Conservation (phyloP, 2,888 invertebrate genomes). For the Eupithecia subfuscata region DNA sequence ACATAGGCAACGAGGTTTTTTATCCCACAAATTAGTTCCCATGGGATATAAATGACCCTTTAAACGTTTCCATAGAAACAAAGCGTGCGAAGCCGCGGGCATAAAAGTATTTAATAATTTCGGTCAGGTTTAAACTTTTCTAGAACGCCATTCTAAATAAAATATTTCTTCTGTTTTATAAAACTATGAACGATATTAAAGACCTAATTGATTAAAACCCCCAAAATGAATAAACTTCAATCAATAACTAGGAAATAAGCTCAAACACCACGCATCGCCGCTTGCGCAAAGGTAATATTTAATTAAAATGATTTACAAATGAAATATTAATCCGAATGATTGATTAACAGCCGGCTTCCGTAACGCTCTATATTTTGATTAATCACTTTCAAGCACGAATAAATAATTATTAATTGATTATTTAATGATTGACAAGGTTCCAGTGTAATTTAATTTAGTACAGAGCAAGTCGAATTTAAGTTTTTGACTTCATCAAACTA, state of each 20-base stretch:
- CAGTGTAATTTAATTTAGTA: constrained; percentile 17
- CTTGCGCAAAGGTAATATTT: constrained; percentile 19
- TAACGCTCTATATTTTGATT: constrained; percentile 73
- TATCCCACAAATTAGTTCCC: too few species aligned
- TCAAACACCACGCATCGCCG: background rate
- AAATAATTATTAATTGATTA: constrained; percentile 49
- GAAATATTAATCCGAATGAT: constrained; percentile 34
- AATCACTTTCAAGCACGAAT: constrained; percentile 60
- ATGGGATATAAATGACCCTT: too few species aligned
- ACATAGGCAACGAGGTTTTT: too few species aligned
- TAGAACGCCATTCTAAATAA: background rate
- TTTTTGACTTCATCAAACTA: background rate
- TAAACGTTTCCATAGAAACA: too few species aligned
- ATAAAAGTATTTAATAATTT: background rate
- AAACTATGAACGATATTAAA: background rate
- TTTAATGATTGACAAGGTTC: constrained; percentile 28
- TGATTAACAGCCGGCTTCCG: constrained; percentile 60
- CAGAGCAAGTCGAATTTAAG: background rate
- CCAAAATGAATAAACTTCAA: background rate
- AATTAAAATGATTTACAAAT: constrained; percentile 34
- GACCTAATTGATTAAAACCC: background rate
- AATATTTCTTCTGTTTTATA: background rate
- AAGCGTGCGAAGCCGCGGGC: too few species aligned
- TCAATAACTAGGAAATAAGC: constrained; percentile 3
- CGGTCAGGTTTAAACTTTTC: background rate